Conservation (phyloP, 2,888 invertebrate species). For the Eupithecia centaureata region DNA sequence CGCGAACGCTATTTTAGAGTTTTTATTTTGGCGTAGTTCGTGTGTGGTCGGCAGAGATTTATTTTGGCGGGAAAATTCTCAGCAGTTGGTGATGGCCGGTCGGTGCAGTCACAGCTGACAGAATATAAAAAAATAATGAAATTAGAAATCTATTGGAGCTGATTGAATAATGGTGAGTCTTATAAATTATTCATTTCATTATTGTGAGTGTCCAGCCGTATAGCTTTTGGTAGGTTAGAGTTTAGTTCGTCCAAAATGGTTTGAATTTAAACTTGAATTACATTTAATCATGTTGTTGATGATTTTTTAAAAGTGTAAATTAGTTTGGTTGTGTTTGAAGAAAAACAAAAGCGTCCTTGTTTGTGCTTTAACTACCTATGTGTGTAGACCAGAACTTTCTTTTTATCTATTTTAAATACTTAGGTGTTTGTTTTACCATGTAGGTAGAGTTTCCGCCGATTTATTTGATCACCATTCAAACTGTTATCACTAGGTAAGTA, state of each 20-base stretch:
- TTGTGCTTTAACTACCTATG: too few relatives aligned
- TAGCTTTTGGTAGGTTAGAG: neutral
- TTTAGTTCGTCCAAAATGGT: neutral
- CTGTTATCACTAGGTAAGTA: too few relatives aligned
- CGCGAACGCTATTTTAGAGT: conserved; percentile 76
- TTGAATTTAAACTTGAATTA: neutral
- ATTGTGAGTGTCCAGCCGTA: neutral
- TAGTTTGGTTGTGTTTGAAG: too few relatives aligned
- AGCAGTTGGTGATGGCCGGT: conserved; percentile 61
- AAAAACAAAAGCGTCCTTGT: too few relatives aligned
- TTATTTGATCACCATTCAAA: too few relatives aligned
- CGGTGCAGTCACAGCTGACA: conserved; percentile 57
- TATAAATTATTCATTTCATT: neutral
- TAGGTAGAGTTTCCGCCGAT: too few relatives aligned
- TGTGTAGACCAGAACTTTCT: too few relatives aligned
- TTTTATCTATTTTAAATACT: too few relatives aligned
- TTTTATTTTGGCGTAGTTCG: conserved; percentile 83
- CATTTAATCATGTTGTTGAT: too few relatives aligned
- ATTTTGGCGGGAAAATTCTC: conserved; percentile 80
- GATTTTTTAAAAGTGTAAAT: neutral
- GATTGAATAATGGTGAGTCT: conserved; percentile 27
- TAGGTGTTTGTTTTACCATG: too few relatives aligned
- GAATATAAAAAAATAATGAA: conserved; percentile 1
- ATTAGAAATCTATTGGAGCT: neutral
- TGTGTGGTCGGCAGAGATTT: conserved; percentile 75